phyloP scores from a whole-genome alignment of 2,797 vertebrate species.

The Pseudotriccus pelzelni region DNA sequence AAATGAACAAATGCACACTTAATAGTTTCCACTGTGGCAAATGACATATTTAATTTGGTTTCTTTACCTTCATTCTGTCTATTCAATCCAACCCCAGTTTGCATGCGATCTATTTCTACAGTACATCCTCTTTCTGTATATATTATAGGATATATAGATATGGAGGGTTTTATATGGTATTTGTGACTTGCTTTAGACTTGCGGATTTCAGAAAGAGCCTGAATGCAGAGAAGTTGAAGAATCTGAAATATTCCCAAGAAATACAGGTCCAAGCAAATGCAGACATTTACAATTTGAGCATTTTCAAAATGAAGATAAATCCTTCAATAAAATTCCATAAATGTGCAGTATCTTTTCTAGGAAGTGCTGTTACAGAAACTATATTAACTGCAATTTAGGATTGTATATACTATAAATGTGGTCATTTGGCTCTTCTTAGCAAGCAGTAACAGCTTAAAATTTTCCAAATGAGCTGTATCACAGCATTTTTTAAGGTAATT shows the following conservation, averaged over 20 bases:
- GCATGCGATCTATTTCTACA: background rate
- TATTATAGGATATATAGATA: background rate
- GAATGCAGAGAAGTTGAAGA: background rate
- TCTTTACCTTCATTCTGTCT: background rate
- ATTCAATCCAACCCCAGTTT: background rate
- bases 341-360: background rate
- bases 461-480: background rate
- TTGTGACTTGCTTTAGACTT: background rate
- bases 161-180: background rate
- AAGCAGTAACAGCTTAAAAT: background rate
- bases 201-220: background rate
- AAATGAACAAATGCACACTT: background rate
- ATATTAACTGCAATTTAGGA: background rate
- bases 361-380: background rate
- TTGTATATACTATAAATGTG: background rate
- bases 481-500: constrained; percentile 38
- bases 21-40: background rate
- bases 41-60: background rate
- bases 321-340: background rate
- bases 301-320: constrained; percentile 7
- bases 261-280: background rate
- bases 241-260: background rate
- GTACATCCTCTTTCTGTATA: background rate
- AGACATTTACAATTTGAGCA: background rate
- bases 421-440: constrained; percentile 42